These are phyloP conservation scores for Aptenodytes patagonicus DNA, from an alignment of 2,113 vertebrate genomes.

Conservation along the genomic window DNA sequence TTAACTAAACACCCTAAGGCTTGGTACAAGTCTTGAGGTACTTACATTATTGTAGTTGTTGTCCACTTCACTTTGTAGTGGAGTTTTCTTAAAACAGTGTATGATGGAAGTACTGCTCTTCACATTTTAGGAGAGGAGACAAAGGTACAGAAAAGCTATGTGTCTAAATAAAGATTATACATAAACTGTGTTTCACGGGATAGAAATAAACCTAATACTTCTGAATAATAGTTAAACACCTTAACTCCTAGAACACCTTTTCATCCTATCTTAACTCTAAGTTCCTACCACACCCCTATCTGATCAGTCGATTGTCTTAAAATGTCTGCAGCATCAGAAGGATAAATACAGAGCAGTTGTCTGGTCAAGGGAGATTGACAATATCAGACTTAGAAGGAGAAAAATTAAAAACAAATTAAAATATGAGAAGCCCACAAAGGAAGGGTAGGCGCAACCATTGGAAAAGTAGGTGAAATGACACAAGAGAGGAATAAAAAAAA, in stretches of 20 bases:
- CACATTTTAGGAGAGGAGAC: background rate
- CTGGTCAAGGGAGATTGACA: background rate
- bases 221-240: background rate
- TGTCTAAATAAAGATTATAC: background rate
- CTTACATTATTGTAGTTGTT: background rate
- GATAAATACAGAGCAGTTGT: background rate
- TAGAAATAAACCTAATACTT: background rate
- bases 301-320: background rate
- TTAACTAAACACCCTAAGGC: background rate
- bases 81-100: background rate
- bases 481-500: background rate
- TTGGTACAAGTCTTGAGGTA: background rate
- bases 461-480: background rate
- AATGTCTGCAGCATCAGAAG: background rate
- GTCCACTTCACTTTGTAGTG: background rate
- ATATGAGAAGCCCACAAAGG: background rate
- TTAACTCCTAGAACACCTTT: background rate
- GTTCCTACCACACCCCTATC: background rate
- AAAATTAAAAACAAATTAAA: background rate
- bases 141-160: background rate
- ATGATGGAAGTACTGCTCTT: background rate
- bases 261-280: background rate
- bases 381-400: background rate
- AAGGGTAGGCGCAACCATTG: background rate
- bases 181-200: background rate